Base-by-base conservation (phyloP, 2,797 vertebrate species). In the Anabacerthia variegaticeps region DNA sequence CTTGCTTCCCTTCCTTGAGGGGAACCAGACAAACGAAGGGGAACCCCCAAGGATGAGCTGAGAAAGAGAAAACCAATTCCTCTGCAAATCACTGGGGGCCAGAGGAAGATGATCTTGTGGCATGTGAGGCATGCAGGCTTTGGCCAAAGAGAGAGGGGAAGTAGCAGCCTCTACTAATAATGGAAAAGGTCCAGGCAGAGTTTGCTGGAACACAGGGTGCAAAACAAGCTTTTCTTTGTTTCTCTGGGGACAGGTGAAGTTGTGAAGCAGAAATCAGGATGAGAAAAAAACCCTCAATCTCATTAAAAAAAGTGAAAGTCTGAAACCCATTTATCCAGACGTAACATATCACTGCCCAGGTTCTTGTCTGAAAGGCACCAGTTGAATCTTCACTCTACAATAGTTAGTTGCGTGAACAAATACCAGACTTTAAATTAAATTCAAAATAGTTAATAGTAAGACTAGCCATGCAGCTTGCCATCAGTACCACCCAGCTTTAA, bases 51-150 rank as follows among this genome's bases (percentile, higher is more conserved):
- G 36, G 18, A 0, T 44, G 43, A 78, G 44, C 16, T 18, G 48
- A 73, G 59, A 88, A 80, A 67, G 20, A 73, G 28, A 88, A 79
- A 89, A 89, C 5, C 72, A 91, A 39, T 56, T 92, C 36, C 32
- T n/a, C 59, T 51, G 55, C 7, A 4, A 91, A 84, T 81, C 73
- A 66, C 28, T 34, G 61, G 22, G 54, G 39, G 54, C 46, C 66
- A 84, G 61, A 75, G 85, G 89, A 92, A 95, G 51, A 93, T 48
- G 85, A 95, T 95, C 83, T 92, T 79, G 62, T 41, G 89, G 90
- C 62, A 95, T 48, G 79, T 41, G 62, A 96, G 84, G 76, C 59
- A 90, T 84, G 93, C 59, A 59, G 58, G 37, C 85, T 95, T 93
- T 90, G 83, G 49, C 58, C 76, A 75, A 85, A 95, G 89, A 63